Evolutionary conservation across 2,888 invertebrate species (phyloP).

Genomic region (Trichopoda pennipes): DNA sequence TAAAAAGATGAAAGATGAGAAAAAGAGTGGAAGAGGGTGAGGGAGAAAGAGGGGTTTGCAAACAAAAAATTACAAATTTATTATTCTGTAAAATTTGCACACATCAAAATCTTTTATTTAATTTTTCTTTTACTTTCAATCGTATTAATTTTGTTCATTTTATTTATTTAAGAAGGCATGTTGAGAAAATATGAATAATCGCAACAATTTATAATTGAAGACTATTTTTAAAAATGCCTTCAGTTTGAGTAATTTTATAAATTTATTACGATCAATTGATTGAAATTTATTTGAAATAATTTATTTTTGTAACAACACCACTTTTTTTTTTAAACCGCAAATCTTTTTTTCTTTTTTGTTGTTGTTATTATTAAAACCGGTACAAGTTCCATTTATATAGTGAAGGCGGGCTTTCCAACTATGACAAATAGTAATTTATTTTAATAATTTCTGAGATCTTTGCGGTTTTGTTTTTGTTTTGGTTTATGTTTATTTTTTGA

Average conservation of each 20-base stretch:
- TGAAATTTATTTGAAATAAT: conserved; percentile 1
- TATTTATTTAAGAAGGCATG: conserved; percentile 10
- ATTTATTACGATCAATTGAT: conserved; percentile 7
- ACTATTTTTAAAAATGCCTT: conserved; percentile 32
- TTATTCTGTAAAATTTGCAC: neutral
- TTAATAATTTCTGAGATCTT: neutral
- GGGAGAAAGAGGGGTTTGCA: too few species aligned
- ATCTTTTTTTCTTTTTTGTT: too few species aligned
- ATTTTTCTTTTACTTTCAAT: neutral
- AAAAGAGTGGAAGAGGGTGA: neutral
- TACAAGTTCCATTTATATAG: neutral
- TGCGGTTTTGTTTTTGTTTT: too few species aligned
- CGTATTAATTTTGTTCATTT: conserved; percentile 4
- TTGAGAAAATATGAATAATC: conserved; percentile 26
- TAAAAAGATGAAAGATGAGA: neutral
- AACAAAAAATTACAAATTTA: neutral
- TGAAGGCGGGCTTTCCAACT: neutral
- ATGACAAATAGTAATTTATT: conserved; percentile 10
- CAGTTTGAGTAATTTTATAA: conserved; percentile 11
- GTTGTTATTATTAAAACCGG: neutral
- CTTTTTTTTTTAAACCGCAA: conserved; percentile 31
- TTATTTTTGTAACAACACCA: neutral
- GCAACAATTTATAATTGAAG: conserved; percentile 10
- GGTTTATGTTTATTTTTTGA: too few species aligned
- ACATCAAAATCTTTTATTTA: neutral